Evolutionary conservation across 2,113 vertebrate genomes (phyloP).

Genomic region (Eidolon helvum): DNA sequence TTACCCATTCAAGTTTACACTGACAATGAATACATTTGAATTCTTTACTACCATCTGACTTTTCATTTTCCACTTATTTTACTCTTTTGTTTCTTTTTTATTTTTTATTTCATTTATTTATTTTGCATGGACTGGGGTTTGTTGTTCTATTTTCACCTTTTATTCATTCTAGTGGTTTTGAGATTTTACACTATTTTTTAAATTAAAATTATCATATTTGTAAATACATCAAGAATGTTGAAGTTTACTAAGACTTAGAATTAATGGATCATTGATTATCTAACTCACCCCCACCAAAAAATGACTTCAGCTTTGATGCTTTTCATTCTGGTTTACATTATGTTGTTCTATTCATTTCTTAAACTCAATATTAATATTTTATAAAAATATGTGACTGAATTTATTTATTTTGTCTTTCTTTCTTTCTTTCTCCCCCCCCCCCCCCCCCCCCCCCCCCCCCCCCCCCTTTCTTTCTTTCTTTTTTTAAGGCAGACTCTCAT

Average conservation of each 20-base stretch:
- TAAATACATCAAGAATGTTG: not conserved
- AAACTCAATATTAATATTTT: not conserved
- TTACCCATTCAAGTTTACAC: not conserved
- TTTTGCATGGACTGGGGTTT: not conserved
- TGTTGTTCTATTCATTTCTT: not conserved
- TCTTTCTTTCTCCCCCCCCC: no score
- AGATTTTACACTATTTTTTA: not conserved
- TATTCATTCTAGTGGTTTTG: not conserved
- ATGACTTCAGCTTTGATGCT: not conserved
- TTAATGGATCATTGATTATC: not conserved
- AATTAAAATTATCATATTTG: not conserved
- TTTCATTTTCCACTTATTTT: not conserved
- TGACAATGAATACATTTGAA: not conserved
- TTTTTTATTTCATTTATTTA: not conserved
- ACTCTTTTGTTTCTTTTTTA: not conserved
- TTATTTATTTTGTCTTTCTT: not conserved
- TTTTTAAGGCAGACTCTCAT: not conserved
- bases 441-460: no score
- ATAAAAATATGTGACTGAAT: not conserved
- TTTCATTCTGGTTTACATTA: not conserved
- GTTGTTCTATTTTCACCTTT: not conserved
- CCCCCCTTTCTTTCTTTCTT: no score
- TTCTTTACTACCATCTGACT: no score
- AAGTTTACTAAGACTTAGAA: not conserved
- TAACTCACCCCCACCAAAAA: not conserved